Base-by-base conservation (phyloP, 2,797 vertebrate genomes). In the Glossophaga mutica region DNA sequence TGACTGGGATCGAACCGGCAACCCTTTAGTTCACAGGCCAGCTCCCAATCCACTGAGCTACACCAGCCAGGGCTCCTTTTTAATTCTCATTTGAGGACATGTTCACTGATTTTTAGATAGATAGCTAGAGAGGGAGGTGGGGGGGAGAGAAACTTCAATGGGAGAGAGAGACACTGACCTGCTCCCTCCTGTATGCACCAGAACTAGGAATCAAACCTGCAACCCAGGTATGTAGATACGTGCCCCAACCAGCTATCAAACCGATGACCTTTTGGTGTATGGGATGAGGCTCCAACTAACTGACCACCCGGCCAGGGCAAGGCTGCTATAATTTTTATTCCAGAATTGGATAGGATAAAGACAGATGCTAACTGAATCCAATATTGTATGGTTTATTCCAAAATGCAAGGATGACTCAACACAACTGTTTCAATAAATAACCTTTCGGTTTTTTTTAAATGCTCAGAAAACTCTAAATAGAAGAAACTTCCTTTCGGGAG, bases 381-480 rank as follows among this genome's bases (percentile, higher is more conserved):
- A 39, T 26, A 55, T 65, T 42, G 5, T 71, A 15, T 26, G 14
- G 24, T 48, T 74, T 59, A 39, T 88, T 87, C 86, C 71, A 62
- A n/a, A 87, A 78, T 52, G 24, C 76, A 79, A 84, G 55, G 19
- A 34, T 96, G 88, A 81, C 84, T 95, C 70, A 73, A 37, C 42
- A 67, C 48, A 84, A 52, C 52, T 76, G 22, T 87, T 78, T 70
- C 14, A 32, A 71, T 57, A 94, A 48, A 79, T 96, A 78, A 65
- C 1, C 18, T 87, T 86, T 85, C 85, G 77, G 77, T 78, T 65
- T 2, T 44, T 24, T 65, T 71, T 74, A 39, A 68, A 52, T 48
- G 21, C 71, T 70, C 70, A 83, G 77, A 82, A 94, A 94, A 86
- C n/a, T 87, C 59, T 37, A 24, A 59, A 76, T 48, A 81, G 37